Base-by-base conservation (phyloP, 1,140 invertebrate genomes). In the Nasonia vitripennis region DNA sequence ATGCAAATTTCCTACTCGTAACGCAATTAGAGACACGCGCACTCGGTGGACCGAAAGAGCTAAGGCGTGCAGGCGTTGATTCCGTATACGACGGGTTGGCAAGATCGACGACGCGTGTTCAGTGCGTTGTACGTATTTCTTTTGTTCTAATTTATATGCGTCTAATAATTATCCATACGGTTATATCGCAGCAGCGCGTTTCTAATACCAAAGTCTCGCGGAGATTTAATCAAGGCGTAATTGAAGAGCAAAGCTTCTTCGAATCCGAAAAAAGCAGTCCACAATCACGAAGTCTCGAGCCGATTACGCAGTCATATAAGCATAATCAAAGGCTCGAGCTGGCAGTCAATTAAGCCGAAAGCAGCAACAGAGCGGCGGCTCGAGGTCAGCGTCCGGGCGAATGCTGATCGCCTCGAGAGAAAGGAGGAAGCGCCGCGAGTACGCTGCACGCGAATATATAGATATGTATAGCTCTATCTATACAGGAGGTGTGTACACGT, bases 351-450 rank as follows among this genome's bases (percentile, higher is more conserved):
- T 85, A 85, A 85, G 31, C 27, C 70, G 67, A 41, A 77, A 80
- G 73, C 83, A 5, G 20, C 23, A 20, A 55, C 51, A 55, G 9
- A 41, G 75, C 37, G 7, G 37, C 34, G 31, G 68, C 68, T 34
- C 20, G 62, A 81, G 84, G 84, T 86, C 85, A 86, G 85, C 74
- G 75, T 0, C 78, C 84, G 79, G 20, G 34, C 51, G 73, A 71
- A 67, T 70, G 34, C 14, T 11, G 37, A 67, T 67, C 45, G 77
- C 77, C 51, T 37, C 75, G 27, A 78, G 85, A 86, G 85, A 86
- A 86, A 87, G 81, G 83, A 86, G 86, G 86, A 89, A 85, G 87
- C 81, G n/a, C 51, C 41, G 78, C 37, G 31, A 45, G 12, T 20
- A 2, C 37, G 74, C 41, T 37, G 9, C 55, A 62, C 55, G 55